These are phyloP conservation scores for Orycteropus afer DNA, from an alignment of 2,113 vertebrate species.

Conservation along the genomic window DNA sequence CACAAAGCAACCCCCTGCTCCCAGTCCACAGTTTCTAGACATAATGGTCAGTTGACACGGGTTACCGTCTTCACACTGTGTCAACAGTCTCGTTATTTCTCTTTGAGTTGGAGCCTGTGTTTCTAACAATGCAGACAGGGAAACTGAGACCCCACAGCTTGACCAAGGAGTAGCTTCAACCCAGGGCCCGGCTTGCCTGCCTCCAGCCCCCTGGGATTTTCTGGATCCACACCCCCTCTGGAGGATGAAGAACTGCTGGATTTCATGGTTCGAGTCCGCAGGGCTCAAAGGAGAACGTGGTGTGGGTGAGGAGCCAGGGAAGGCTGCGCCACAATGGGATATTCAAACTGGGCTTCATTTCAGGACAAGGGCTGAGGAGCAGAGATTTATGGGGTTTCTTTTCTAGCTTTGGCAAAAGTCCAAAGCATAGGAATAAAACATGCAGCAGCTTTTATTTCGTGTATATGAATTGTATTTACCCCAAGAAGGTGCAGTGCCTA, in stretches of 20 bases:
- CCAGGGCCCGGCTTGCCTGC: not conserved
- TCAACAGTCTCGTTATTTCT: not conserved
- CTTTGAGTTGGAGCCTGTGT: not conserved
- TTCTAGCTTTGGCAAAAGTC: conserved; percentile 53
- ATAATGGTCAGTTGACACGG: not conserved
- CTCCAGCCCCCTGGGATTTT: not conserved
- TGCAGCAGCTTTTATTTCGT: not conserved
- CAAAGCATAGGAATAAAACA: not conserved
- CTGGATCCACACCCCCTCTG: not conserved
- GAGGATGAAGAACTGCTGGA: conserved; percentile 9
- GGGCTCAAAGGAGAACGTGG: not conserved
- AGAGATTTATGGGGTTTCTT: conserved; percentile 57
- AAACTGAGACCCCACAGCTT: not conserved
- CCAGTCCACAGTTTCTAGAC: not conserved
- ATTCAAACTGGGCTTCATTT: not conserved
- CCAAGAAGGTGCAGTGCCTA: no score
- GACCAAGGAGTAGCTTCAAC: not conserved
- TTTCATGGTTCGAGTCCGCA: not conserved
- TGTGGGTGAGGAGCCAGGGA: conserved; percentile 4
- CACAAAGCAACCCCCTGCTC: not conserved
- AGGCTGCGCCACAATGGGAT: not conserved
- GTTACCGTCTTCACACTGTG: not conserved
- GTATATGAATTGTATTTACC: not conserved
- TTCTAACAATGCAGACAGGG: not conserved
- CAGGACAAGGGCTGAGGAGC: conserved; percentile 48